Evolutionary conservation across 1,140 invertebrate species (phyloP).

Genomic region (Heliconius melpomene): DNA sequence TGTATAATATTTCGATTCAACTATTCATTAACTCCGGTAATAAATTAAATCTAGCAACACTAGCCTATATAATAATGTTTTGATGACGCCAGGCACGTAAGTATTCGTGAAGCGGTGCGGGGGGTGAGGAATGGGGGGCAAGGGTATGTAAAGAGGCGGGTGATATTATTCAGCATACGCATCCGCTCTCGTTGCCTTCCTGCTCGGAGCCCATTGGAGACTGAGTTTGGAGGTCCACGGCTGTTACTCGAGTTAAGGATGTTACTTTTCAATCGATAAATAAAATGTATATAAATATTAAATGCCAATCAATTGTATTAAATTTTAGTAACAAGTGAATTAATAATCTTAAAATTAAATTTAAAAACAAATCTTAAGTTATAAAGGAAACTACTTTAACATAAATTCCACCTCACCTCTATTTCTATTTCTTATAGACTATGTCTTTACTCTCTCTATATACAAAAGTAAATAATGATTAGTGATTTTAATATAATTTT

Average conservation of each 20-base stretch:
- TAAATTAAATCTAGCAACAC: slow-evolving; percentile 14
- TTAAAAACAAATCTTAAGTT: too few species aligned
- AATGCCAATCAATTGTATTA: neutral
- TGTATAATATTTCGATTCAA: neutral
- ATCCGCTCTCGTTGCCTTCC: slow-evolving; percentile 89
- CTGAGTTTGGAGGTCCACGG: slow-evolving; percentile 90
- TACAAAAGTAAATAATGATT: too few species aligned
- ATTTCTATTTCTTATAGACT: too few species aligned
- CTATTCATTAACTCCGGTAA: slow-evolving; percentile 8
- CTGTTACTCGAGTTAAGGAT: slow-evolving; percentile 76
- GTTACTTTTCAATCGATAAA: too few species aligned
- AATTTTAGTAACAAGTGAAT: too few species aligned
- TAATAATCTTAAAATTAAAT: too few species aligned
- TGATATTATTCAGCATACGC: slow-evolving; percentile 85
- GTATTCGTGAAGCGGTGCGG: slow-evolving; percentile 40
- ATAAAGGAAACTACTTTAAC: too few species aligned
- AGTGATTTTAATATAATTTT: too few species aligned
- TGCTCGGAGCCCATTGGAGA: slow-evolving; percentile 87
- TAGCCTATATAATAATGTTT: slow-evolving; percentile 3
- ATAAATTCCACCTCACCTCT: too few species aligned
- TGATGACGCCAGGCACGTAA: slow-evolving; percentile 25
- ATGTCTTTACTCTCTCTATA: too few species aligned
- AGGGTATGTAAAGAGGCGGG: slow-evolving; percentile 13
- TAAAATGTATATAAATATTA: neutral
- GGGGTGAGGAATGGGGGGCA: slow-evolving; percentile 23